Conservation (phyloP, 2,888 invertebrate genomes). For the Homarus gammarus region DNA sequence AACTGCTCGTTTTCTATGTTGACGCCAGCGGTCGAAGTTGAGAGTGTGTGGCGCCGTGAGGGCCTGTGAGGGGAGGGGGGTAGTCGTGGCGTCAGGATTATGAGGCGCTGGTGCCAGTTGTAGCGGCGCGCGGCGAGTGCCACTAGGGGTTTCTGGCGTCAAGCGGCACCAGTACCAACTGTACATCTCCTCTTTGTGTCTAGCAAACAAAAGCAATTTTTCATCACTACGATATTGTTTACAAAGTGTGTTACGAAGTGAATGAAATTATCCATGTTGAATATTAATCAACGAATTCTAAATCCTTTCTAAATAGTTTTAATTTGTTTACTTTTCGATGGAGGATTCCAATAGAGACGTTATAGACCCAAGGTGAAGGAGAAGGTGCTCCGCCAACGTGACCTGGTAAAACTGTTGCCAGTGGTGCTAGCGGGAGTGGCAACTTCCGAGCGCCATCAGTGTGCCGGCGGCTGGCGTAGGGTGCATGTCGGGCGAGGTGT, state of each 20-base stretch:
- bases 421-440: not conserved
- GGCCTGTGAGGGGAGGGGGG: not conserved
- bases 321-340: not conserved
- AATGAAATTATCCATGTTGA: not conserved
- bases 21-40: constrained; percentile 1
- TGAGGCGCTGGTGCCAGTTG: constrained; percentile 10
- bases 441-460: not conserved
- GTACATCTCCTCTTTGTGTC: not conserved
- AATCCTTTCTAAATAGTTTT: not conserved
- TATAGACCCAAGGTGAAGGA: not conserved
- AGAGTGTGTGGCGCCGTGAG: not conserved
- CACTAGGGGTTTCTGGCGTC: constrained; percentile 9
- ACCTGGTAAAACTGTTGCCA: not conserved
- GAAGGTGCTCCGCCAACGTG: not conserved
- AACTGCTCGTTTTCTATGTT: not conserved
- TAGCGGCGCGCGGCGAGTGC: not conserved
- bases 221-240: not conserved
- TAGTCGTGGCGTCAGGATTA: not conserved
- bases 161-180: not conserved
- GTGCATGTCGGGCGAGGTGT: constrained; percentile 6
- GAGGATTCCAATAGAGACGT: not conserved
- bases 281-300: not conserved
- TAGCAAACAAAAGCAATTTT: not conserved
- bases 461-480: constrained; percentile 14
- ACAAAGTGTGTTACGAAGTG: not conserved